phyloP scores from a whole-genome alignment of 92 coral and sea anemone species.

The Epizoanthus ramosus region DNA sequence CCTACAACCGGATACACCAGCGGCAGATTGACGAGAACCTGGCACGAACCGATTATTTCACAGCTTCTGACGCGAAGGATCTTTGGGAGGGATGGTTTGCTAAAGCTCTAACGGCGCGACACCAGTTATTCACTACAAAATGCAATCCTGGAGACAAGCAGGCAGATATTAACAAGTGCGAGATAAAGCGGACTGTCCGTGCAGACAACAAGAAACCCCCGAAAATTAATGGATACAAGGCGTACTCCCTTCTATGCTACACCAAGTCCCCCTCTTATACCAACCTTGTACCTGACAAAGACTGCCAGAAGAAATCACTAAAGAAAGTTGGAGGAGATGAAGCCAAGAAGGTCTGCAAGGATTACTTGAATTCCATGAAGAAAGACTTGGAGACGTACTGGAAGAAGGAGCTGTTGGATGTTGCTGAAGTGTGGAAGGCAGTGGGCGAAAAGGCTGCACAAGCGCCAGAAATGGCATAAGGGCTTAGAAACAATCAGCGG shows the following conservation, averaged over 20 bases:
- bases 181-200: background rate
- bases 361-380: background rate
- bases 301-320: background rate
- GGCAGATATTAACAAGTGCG: conserved; percentile 5
- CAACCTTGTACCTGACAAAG: too few relatives aligned
- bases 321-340: background rate
- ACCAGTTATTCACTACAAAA: background rate
- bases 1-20: conserved; percentile 3
- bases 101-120: background rate
- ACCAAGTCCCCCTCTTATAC: too few relatives aligned
- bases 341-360: background rate
- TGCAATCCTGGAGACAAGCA: conserved; percentile 19
- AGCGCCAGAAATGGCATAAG: conserved; percentile 1
- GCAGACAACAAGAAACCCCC: background rate
- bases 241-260: too few relatives aligned
- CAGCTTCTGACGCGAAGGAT: background rate
- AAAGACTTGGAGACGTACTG: conserved; percentile 31
- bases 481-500: too few relatives aligned
- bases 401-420: conserved; percentile 22
- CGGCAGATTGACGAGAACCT: conserved; percentile 3
- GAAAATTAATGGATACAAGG: too few relatives aligned
- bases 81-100: conserved; percentile 22
- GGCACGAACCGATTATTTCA: background rate
- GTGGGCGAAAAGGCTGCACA: conserved; percentile 1
- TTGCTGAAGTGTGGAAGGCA: conserved; percentile 16